Evolutionary conservation across 2,888 invertebrate species (phyloP).

Genomic region (Drosophila longiperda): DNA sequence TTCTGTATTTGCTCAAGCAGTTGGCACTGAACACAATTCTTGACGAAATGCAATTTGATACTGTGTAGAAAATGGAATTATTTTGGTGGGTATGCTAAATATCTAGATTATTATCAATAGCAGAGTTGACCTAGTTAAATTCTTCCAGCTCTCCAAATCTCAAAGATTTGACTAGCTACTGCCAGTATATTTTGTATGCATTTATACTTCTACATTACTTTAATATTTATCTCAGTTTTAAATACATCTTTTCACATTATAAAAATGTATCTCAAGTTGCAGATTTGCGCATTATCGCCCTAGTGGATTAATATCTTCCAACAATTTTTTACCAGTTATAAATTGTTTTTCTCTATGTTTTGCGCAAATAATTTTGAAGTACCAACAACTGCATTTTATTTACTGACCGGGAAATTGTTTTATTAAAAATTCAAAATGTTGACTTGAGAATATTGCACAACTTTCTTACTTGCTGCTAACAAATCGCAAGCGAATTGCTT

Average conservation of each 20-base stretch:
- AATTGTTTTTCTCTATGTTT: conserved; percentile 26
- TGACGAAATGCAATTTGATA: conserved; percentile 37
- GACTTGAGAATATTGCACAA: conserved; percentile 26
- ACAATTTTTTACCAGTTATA: conserved; percentile 1
- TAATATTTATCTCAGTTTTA: background rate
- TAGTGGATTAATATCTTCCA: background rate
- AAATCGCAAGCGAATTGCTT: conserved; percentile 2
- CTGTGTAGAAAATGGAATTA: background rate
- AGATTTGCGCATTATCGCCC: background rate
- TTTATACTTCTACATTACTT: background rate
- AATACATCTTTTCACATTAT: background rate
- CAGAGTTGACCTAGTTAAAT: no score
- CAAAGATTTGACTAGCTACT: background rate
- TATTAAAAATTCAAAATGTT: conserved; percentile 64
- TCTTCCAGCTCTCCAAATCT: background rate
- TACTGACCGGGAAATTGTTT: conserved; percentile 48
- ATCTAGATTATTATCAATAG: background rate
- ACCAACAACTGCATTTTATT: conserved; percentile 31
- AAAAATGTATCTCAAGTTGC: background rate
- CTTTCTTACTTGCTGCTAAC: conserved; percentile 7
- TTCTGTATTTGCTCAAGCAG: conserved; percentile 47
- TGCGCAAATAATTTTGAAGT: conserved; percentile 35
- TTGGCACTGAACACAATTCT: conserved; percentile 23
- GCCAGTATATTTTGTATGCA: background rate
- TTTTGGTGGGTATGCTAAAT: background rate